A percentile compares a stretch with the other conserved stretches of the same genome.
phyloP scores from a whole-genome alignment of 2,797 vertebrate species.

The Myotis pilosus region DNA sequence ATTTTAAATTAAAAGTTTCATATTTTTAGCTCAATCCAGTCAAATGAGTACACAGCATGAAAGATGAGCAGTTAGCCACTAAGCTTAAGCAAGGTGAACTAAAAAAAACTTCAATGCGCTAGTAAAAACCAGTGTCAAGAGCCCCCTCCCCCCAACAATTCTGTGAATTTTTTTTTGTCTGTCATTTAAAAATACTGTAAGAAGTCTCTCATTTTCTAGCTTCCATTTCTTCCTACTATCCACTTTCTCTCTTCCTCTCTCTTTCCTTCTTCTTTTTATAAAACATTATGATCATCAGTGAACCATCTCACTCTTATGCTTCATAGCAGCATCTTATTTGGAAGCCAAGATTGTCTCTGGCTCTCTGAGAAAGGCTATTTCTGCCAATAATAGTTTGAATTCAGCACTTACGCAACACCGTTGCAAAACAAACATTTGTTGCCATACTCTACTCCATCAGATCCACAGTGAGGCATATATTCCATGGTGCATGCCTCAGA shows the following conservation, averaged over 20 bases:
- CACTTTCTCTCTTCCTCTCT: background rate
- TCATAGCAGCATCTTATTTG: background rate
- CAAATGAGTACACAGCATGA: background rate
- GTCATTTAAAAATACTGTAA: background rate
- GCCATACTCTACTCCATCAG: background rate
- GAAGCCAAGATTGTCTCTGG: background rate
- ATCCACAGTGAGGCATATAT: background rate
- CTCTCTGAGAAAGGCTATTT: background rate
- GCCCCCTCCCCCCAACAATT: background rate
- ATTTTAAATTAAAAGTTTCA: background rate
- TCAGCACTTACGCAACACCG: background rate
- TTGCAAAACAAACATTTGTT: constrained; percentile 30
- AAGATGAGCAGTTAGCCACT: background rate
- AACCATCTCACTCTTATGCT: background rate
- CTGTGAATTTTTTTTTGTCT: background rate
- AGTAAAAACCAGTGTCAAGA: background rate
- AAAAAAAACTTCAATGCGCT: background rate
- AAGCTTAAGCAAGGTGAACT: background rate
- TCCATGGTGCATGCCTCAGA: background rate
- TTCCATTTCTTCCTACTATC: background rate
- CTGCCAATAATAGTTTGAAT: background rate
- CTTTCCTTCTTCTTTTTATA: background rate
- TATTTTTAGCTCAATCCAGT: background rate
- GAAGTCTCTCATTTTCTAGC: background rate
- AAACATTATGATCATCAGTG: background rate